Percentiles rank a stretch among this genome's conserved stretches.
phyloP scores from a whole-genome alignment of 2,888 invertebrate species.

The Himalopsyche tibetana region DNA sequence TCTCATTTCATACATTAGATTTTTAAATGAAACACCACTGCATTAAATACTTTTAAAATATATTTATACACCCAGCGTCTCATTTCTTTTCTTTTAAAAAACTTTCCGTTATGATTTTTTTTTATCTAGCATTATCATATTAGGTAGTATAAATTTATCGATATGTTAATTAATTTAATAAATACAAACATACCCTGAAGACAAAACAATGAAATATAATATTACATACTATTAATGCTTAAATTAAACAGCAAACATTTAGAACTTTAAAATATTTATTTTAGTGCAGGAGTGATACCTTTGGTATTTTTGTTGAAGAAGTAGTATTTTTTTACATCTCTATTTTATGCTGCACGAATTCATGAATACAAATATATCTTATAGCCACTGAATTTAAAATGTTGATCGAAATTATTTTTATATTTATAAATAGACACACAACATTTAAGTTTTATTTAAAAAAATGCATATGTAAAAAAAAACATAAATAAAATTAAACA shows the following conservation, averaged over 20 bases:
- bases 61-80: too few species aligned
- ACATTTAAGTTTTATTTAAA: background rate
- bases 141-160: conserved; percentile 2
- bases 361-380: too few species aligned
- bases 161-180: conserved; percentile 36
- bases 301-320: too few species aligned
- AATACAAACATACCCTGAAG: conserved; percentile 27
- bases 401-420: too few species aligned
- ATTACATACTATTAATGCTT: background rate
- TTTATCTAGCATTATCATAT: background rate
- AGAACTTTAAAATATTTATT: background rate
- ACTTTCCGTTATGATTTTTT: background rate
- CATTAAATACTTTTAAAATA: too few species aligned
- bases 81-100: background rate
- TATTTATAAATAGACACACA: conserved; percentile 13
- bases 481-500: too few species aligned
- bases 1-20: background rate
- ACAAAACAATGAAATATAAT: background rate
- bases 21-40: background rate
- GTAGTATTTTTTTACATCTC: too few species aligned
- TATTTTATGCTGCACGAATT: too few species aligned
- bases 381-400: too few species aligned
- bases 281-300: background rate
- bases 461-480: background rate
- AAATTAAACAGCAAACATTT: conserved; percentile 5